Conservation (phyloP, 2,888 invertebrate genomes). For the Coleophora deauratella region DNA sequence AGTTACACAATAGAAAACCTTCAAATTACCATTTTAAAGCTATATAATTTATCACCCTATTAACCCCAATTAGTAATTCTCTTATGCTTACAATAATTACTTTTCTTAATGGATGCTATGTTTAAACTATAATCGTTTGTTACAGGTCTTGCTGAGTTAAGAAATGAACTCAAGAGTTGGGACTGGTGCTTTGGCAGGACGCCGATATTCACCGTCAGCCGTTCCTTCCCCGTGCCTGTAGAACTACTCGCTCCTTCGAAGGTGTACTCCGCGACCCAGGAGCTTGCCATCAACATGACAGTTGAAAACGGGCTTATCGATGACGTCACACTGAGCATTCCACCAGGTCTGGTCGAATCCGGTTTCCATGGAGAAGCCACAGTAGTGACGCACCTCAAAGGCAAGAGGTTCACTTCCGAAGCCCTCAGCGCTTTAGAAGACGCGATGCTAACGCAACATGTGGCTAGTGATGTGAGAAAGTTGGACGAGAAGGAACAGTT, state of each 20-base stretch:
- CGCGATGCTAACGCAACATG: slow-evolving; percentile 58
- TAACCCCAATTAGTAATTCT: too few species aligned
- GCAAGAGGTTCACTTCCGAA: slow-evolving; percentile 78
- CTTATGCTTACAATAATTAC: too few species aligned
- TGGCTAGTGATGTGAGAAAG: slow-evolving; percentile 39
- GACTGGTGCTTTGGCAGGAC: slow-evolving; percentile 92
- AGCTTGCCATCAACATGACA: slow-evolving; percentile 76
- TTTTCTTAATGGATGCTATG: too few species aligned
- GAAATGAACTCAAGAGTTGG: slow-evolving; percentile 83
- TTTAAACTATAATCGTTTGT: too few species aligned
- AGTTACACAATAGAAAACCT: too few species aligned
- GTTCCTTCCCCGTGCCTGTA: slow-evolving; percentile 75
- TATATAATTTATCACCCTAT: not conserved
- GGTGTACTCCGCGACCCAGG: slow-evolving; percentile 53
- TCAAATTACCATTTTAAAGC: not conserved
- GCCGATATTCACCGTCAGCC: slow-evolving; percentile 85
- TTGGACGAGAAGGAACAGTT: slow-evolving; percentile 75
- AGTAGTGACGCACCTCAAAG: slow-evolving; percentile 77
- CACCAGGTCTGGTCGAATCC: slow-evolving; percentile 73
- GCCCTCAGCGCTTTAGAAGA: slow-evolving; percentile 75
- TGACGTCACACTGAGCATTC: slow-evolving; percentile 78
- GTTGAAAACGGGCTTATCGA: slow-evolving; percentile 78
- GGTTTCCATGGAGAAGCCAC: slow-evolving; percentile 78
- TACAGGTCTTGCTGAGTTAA: slow-evolving; percentile 80
- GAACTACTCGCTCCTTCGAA: slow-evolving; percentile 59